These are phyloP conservation scores for Clostera curtula DNA, from an alignment of 2,888 invertebrate genomes.

Conservation along the genomic window DNA sequence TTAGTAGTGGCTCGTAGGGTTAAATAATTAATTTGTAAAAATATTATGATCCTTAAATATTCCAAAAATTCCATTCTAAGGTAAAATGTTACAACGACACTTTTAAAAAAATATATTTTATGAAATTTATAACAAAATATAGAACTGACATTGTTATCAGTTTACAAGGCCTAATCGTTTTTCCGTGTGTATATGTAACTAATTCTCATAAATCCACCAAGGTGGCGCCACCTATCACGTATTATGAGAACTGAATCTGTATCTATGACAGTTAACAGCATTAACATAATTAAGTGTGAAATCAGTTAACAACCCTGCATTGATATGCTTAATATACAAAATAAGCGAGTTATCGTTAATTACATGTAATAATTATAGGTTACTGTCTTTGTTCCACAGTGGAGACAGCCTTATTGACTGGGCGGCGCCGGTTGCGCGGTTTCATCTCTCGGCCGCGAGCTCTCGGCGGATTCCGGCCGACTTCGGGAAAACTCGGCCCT, in stretches of 20 bases:
- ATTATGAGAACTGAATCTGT: constrained; percentile 5
- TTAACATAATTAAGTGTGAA: constrained; percentile 27
- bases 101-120: no score
- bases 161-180: no score
- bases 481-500: constrained; percentile 41
- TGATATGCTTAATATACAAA: constrained; percentile 56
- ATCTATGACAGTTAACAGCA: constrained; percentile 18
- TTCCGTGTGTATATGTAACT: no score
- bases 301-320: constrained; percentile 36
- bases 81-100: no score
- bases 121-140: no score
- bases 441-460: constrained; percentile 42
- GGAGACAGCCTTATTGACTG: constrained; percentile 75
- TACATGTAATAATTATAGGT: constrained; percentile 74
- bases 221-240: constrained; percentile 7
- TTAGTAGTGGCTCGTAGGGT: no score
- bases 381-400: constrained; percentile 71
- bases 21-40: no score
- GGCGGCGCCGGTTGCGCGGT: constrained; percentile 66
- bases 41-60: no score
- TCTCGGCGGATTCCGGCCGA: constrained; percentile 45
- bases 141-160: no score
- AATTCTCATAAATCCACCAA: no score
- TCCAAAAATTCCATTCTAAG: no score
- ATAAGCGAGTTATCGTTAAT: constrained; percentile 65